Percentiles rank a stretch among this genome's conserved stretches.
phyloP scores from a whole-genome alignment of 2,113 vertebrate genomes.

The Crotophaga sulcirostris region DNA sequence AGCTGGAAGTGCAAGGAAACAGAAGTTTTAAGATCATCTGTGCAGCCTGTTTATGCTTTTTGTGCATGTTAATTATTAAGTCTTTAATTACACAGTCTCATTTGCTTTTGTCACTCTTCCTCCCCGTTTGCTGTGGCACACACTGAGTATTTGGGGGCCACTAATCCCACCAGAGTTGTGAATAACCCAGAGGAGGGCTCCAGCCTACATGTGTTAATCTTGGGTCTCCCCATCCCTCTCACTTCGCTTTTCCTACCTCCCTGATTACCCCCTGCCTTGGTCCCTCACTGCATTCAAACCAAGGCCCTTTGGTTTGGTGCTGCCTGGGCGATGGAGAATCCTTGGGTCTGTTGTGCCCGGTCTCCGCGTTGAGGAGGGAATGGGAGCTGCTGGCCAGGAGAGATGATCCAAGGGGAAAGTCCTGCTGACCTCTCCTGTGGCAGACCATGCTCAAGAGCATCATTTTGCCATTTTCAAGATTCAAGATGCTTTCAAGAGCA shows the following conservation, averaged over 20 bases:
- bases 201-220: background rate
- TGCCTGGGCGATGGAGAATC: background rate
- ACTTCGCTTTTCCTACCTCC: background rate
- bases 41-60: background rate
- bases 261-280: background rate
- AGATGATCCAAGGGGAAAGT: no score
- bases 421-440: background rate
- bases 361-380: background rate
- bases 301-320: background rate
- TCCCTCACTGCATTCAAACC: background rate
- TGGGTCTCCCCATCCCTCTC: background rate
- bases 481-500: no score
- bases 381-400: background rate
- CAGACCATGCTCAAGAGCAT: no score
- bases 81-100: background rate
- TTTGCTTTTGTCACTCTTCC: background rate
- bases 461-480: no score
- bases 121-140: background rate
- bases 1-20: background rate
- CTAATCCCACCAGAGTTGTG: background rate
- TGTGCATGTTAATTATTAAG: background rate
- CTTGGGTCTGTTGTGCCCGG: background rate
- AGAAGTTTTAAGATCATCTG: background rate
- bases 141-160: background rate
- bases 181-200: background rate